These are phyloP conservation scores for Escarpia spicata DNA, from an alignment of 2,888 invertebrate species.

Conservation along the genomic window DNA sequence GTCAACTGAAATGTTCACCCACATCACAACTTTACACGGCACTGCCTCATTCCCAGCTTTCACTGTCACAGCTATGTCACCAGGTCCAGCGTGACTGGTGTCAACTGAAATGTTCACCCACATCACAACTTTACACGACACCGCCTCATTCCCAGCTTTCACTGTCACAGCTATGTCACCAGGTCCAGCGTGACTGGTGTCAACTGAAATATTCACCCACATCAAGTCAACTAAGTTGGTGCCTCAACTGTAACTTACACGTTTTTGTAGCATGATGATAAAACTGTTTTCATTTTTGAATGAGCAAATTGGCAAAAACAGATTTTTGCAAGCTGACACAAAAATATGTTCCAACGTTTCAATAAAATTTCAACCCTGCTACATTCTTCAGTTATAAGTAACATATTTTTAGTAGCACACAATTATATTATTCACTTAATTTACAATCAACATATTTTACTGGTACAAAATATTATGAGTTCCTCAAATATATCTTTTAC, in stretches of 20 bases:
- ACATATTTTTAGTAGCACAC: too few species aligned
- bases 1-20: slow-evolving; percentile 69
- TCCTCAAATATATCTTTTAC: background rate
- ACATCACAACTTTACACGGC: slow-evolving; percentile 88
- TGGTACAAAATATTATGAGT: background rate
- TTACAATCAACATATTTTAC: too few species aligned
- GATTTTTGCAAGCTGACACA: background rate
- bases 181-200: slow-evolving; percentile 73
- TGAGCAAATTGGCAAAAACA: too few species aligned
- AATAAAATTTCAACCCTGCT: background rate
- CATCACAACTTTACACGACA: slow-evolving; percentile 91
- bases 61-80: slow-evolving; percentile 84
- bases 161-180: slow-evolving; percentile 84
- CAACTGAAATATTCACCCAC: slow-evolving; percentile 67
- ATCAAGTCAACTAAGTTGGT: background rate
- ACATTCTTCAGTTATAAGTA: background rate
- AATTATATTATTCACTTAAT: too few species aligned
- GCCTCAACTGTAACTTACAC: background rate
- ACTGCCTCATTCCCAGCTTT: slow-evolving; percentile 93
- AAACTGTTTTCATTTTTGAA: too few species aligned
- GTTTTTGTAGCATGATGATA: too few species aligned
- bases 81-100: slow-evolving; percentile 72
- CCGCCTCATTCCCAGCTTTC: slow-evolving; percentile 90
- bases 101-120: slow-evolving; percentile 69
- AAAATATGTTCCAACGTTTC: too few species aligned